Conservation (phyloP, 2,113 vertebrate species). For the Ciconia stormi region DNA sequence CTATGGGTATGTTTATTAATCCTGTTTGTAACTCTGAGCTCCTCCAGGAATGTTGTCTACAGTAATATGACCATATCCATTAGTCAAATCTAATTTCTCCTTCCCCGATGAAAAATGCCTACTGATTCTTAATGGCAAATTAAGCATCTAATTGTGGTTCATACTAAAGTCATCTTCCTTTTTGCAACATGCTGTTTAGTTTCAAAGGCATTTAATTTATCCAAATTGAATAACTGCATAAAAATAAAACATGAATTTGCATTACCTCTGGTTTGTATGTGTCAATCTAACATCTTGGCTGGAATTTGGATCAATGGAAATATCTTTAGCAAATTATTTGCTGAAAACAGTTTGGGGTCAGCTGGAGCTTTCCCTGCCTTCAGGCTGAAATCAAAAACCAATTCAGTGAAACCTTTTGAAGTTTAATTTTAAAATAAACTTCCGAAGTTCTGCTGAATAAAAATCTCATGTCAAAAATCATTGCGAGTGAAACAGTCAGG, state of each 20-base stretch:
- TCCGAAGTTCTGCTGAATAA: not conserved
- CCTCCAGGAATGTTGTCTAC: not conserved
- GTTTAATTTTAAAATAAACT: not conserved
- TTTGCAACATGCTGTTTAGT: not conserved
- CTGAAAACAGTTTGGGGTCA: not conserved
- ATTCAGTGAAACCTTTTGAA: not conserved
- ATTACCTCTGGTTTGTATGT: not conserved
- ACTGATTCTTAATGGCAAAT: not conserved
- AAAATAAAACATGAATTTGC: not conserved
- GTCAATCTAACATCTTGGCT: not conserved
- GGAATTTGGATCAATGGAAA: not conserved
- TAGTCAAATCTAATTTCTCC: not conserved
- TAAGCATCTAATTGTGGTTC: not conserved
- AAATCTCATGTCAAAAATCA: not conserved
- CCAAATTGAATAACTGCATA: not conserved
- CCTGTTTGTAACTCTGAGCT: not conserved
- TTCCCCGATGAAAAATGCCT: not conserved
- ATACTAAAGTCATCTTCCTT: not conserved
- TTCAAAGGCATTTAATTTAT: conserved; percentile 16
- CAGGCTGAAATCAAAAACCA: not conserved
- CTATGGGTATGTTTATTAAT: accelerated
- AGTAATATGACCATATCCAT: accelerated
- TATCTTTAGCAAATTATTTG: not conserved
- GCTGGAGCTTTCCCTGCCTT: not conserved
- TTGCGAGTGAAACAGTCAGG: not conserved